Conservation (phyloP, 1,140 invertebrate genomes). For the Ceratosolen fusciceps region DNA sequence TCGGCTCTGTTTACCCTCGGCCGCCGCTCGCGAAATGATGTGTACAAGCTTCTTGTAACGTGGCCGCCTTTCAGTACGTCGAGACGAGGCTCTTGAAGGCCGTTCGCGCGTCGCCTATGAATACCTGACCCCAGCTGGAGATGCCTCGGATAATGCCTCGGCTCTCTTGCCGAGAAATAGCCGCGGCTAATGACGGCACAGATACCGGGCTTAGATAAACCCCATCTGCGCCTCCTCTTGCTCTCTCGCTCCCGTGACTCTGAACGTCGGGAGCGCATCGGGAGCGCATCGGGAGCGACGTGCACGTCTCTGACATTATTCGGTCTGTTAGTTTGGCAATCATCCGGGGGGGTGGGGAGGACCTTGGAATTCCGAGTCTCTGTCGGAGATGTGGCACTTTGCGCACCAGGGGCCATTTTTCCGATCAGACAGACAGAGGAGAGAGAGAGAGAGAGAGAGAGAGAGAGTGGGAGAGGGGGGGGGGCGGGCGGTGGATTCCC, state of each 20-base stretch:
- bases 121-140: too few species aligned
- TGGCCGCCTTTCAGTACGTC: neutral
- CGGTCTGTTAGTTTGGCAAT: too few species aligned
- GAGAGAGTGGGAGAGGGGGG: too few species aligned
- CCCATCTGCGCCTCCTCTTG: neutral
- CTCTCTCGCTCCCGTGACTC: neutral
- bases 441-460: too few species aligned
- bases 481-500: too few species aligned
- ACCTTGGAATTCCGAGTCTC: neutral
- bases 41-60: neutral
- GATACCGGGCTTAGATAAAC: too few species aligned
- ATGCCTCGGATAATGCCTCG: neutral
- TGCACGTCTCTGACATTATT: too few species aligned
- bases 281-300: too few species aligned
- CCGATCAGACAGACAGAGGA: neutral
- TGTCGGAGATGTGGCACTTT: neutral
- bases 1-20: neutral
- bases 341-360: too few species aligned
- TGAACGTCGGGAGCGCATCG: too few species aligned
- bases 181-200: neutral
- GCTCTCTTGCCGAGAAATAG: neutral
- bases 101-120: neutral
- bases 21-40: neutral
- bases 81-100: neutral
- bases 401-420: neutral